Base-by-base conservation (phyloP, 2,888 invertebrate species). In the Bombyx huttoni region DNA sequence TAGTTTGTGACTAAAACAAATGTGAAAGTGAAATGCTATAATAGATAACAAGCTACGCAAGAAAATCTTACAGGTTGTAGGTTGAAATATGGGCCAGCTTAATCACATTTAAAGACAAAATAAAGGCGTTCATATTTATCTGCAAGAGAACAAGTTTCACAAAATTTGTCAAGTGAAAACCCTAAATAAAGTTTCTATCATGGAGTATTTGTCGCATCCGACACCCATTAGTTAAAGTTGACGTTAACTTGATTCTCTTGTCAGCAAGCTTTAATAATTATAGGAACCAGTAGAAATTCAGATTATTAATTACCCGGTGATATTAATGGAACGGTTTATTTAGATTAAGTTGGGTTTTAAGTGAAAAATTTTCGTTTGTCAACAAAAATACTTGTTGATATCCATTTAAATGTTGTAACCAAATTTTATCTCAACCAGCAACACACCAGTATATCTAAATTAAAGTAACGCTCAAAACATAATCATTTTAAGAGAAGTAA, bases 251-350 rank as follows among this genome's bases (percentile, higher is more conserved):
- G 84, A 86, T 76, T 73, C 77, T 69, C 64, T 70, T 64, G 64
- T 77, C 69, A 65, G 74, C 75, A 73, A 81, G 85, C 80, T 83
- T 79, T 80, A 78, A 84, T 84, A 80, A 84, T 83, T 82, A 78
- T 78, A 78, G 81, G 78, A 76, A 75, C 74, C 68, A 66, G 56
- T 68, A 66, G 57, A 57, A 75, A 70, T 69, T 65, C 63, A 63
- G 66, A 74, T 76, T 80, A 84, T 84, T 84, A 81, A 83, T 85
- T 81, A 81, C 75, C 12, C 40, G 40, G 8, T 71, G 71, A 67
- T 83, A 84, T 82, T 82, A 84, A 81, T 78, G 78, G 81, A 80
- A 79, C 63, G 75, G 56, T 58, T 60, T 58, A 64, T 65, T 60
- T 53, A 51, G 59, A 53, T 55, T 56, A 49, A 58, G 63, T 61